Evolutionary conservation across 2,113 vertebrate genomes (phyloP), one percentile per base, ranked within the genome.

Genomic region (Panthera leo): DNA sequence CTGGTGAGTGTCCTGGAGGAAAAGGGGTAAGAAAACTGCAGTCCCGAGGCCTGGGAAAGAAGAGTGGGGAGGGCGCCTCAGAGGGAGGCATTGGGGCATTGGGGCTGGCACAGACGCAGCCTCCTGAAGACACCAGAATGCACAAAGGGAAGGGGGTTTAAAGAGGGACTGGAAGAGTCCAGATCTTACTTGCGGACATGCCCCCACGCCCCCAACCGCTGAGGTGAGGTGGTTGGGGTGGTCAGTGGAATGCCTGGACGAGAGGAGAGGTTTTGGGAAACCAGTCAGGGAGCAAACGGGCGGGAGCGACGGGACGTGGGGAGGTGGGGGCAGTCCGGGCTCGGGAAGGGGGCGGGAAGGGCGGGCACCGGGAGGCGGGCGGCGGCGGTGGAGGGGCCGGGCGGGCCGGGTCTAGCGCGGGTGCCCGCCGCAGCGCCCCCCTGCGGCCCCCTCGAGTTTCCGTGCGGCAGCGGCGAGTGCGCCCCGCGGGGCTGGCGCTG

Each of bases 401-500:
- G 25, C 16, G 2, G 0, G 5, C 75, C 1, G 0, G 10, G 13
- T 29, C 79, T 45, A 88, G 85, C 70, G 11, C 29, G 0, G 9
- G 25, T 23, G 8, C 0, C 1, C 6, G 5, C 58, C 0, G 51
- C 97, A 96, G 98, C 3, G 86, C 71, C n/a, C 0, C 97, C 68
- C 3, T 99, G 99, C 18, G 98, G 99, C 85, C 98, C 97, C 6
- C 98, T 98, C 0, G 99, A 99, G 91, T 99, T 99, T 7, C 85
- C 39, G 18, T 99, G 99, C 61, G 63, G 92, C n/a, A 98, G 98
- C 0, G 98, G 99, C 0, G 99, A 99, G 93, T 99, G 99, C 85
- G 96, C 98, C 10, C 99, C 99, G 0, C 98, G 98, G 87, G 99
- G 99, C 8, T 99, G 99, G 99, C 98, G 96, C 16, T 99, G 99